phyloP scores from a whole-genome alignment of 2,888 invertebrate species.

The Meloe dianella region DNA sequence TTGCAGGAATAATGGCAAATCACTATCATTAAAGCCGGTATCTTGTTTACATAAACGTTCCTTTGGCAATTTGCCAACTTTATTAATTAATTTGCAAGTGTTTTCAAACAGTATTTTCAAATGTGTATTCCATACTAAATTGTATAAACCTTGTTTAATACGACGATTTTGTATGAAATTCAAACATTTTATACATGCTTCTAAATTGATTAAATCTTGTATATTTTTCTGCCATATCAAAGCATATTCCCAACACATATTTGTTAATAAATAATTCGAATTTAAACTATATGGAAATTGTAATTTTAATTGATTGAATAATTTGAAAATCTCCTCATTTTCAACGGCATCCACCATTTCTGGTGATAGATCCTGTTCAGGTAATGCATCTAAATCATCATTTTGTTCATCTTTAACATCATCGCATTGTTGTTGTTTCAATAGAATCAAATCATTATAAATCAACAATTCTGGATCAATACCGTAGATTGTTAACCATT shows the following conservation, averaged over 20 bases:
- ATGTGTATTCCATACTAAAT: conserved; percentile 88
- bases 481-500: conserved; percentile 81
- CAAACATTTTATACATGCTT: conserved; percentile 75
- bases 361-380: conserved; percentile 23
- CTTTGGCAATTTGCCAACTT: conserved; percentile 83
- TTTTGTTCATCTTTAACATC: conserved; percentile 21
- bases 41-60: conserved; percentile 83
- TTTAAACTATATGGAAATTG: conserved; percentile 89
- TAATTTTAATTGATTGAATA: conserved; percentile 69
- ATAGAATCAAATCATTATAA: conserved; percentile 60
- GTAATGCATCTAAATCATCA: conserved; percentile 41
- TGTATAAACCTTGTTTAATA: conserved; percentile 80
- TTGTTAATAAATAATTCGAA: conserved; percentile 78
- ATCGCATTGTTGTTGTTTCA: conserved; percentile 24
- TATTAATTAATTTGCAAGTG: conserved; percentile 77
- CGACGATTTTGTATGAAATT: conserved; percentile 69
- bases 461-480: conserved; percentile 70
- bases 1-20: conserved; percentile 63
- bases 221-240: conserved; percentile 84
- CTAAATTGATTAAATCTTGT: conserved; percentile 68
- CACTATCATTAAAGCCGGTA: conserved; percentile 71
- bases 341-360: conserved; percentile 36
- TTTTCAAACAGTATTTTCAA: conserved; percentile 81
- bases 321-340: conserved; percentile 63
- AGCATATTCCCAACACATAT: conserved; percentile 92